These are phyloP conservation scores for Solea solea DNA, from an alignment of 2,113 vertebrate genomes.

Conservation along the genomic window DNA sequence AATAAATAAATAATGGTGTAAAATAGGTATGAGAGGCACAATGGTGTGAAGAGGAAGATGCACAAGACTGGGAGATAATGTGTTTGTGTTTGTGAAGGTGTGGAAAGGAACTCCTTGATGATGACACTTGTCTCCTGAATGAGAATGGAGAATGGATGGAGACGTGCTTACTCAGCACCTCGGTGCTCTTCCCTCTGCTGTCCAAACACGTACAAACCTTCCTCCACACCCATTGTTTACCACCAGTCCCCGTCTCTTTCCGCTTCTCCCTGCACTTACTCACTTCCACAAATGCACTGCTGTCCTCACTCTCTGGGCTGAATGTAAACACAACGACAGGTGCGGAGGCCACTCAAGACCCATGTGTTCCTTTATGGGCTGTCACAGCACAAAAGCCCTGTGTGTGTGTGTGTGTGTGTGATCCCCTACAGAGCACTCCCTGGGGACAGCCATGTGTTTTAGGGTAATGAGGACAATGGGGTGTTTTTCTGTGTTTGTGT, in stretches of 20 bases:
- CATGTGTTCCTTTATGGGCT: constrained; percentile 53
- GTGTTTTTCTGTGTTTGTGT: constrained; percentile 61
- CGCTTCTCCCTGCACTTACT: constrained; percentile 38
- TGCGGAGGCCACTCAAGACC: constrained; percentile 62
- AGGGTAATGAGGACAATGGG: constrained; percentile 54
- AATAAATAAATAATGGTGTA: too few species aligned
- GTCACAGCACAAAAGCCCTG: constrained; percentile 30
- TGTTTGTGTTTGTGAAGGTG: constrained; percentile 44
- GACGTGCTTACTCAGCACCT: constrained; percentile 59
- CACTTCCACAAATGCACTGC: constrained; percentile 37
- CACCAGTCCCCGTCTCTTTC: constrained; percentile 15
- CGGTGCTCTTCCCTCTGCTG: constrained; percentile 13
- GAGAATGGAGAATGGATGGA: constrained; percentile 27
- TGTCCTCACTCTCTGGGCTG: constrained; percentile 35
- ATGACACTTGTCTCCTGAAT: constrained; percentile 46
- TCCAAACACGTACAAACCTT: constrained; percentile 42
- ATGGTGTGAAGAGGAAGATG: not conserved
- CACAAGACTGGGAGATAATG: constrained; percentile 12
- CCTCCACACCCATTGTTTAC: constrained; percentile 18
- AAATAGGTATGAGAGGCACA: not conserved
- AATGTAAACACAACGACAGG: constrained; percentile 73
- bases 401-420: constrained; percentile 20
- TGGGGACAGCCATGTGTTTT: constrained; percentile 60
- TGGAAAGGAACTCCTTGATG: constrained; percentile 49
- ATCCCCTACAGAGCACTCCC: constrained; percentile 38